These are phyloP conservation scores for Leptinotarsa lineolata DNA, from an alignment of 1,140 invertebrate species.

Conservation along the genomic window DNA sequence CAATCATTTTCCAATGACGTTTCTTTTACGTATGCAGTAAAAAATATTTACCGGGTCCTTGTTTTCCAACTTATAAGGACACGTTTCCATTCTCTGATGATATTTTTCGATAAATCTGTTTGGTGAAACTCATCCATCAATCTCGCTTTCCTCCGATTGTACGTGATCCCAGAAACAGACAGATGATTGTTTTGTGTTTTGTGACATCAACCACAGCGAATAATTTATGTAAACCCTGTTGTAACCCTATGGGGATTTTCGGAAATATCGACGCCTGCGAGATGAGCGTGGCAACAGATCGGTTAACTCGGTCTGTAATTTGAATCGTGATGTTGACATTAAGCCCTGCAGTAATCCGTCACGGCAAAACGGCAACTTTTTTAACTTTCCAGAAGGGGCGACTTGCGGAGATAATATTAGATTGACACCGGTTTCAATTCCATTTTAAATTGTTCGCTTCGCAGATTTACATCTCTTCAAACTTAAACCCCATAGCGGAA, in stretches of 20 bases:
- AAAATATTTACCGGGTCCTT: no score
- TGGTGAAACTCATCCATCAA: background rate
- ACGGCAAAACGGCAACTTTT: conserved; percentile 51
- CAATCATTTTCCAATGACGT: no score
- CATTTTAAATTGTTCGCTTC: conserved; percentile 53
- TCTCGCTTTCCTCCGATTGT: background rate
- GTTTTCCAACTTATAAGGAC: no score
- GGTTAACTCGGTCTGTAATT: conserved; percentile 50
- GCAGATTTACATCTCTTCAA: conserved; percentile 48
- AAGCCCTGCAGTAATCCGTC: conserved; percentile 54
- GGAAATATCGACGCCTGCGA: conserved; percentile 20
- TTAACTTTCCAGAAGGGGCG: conserved; percentile 46
- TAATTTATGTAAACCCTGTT: conserved; percentile 21
- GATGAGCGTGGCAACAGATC: conserved; percentile 22
- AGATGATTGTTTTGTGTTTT: conserved; percentile 15
- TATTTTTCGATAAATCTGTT: no score
- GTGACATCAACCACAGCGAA: conserved; percentile 11
- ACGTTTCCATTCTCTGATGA: no score
- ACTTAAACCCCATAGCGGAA: conserved; percentile 48
- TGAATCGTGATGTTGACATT: conserved; percentile 55
- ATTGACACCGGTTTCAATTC: conserved; percentile 54
- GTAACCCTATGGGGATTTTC: conserved; percentile 18
- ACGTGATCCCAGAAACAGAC: background rate
- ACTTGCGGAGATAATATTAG: conserved; percentile 47
- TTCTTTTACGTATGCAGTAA: no score